phyloP scores from a whole-genome alignment of 92 coral and sea anemone genomes.

The Zoanthus sociatus region DNA sequence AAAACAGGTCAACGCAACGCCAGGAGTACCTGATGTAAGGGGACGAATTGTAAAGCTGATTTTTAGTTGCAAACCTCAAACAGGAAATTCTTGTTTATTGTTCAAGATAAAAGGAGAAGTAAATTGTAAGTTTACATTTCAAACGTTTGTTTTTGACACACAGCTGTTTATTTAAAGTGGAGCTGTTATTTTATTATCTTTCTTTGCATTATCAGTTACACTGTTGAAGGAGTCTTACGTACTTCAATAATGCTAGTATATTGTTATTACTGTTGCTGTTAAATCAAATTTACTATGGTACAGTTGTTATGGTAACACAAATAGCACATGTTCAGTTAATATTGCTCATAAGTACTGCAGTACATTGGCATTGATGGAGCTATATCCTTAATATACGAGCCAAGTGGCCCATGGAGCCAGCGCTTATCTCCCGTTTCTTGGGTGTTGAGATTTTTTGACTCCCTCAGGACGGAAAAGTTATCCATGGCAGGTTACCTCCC shows the following conservation, averaged over 20 bases:
- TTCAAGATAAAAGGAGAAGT: constrained; percentile 16
- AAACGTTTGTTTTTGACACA: neutral
- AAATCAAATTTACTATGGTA: neutral
- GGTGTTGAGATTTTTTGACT: neutral
- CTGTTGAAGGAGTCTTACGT: neutral
- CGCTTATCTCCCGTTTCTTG: neutral
- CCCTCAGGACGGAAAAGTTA: too few species aligned
- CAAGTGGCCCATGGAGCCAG: too few species aligned
- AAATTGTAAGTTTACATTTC: constrained; percentile 12
- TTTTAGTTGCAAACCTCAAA: constrained; percentile 13
- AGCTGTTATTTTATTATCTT: neutral
- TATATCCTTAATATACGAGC: too few species aligned
- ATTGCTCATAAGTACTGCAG: too few species aligned
- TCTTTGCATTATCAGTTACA: neutral
- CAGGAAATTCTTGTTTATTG: constrained; percentile 7
- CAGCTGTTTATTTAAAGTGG: neutral
- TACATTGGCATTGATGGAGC: too few species aligned
- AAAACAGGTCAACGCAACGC: constrained; percentile 12
- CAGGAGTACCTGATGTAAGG: constrained; percentile 3
- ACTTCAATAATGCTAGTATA: too few species aligned
- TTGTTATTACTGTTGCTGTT: neutral
- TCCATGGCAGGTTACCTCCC: neutral
- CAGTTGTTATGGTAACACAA: too few species aligned
- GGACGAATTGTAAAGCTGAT: constrained; percentile 27
- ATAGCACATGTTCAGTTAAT: too few species aligned